Base-by-base conservation (phyloP, 2,888 invertebrate genomes). In the Doris montereyensis region DNA sequence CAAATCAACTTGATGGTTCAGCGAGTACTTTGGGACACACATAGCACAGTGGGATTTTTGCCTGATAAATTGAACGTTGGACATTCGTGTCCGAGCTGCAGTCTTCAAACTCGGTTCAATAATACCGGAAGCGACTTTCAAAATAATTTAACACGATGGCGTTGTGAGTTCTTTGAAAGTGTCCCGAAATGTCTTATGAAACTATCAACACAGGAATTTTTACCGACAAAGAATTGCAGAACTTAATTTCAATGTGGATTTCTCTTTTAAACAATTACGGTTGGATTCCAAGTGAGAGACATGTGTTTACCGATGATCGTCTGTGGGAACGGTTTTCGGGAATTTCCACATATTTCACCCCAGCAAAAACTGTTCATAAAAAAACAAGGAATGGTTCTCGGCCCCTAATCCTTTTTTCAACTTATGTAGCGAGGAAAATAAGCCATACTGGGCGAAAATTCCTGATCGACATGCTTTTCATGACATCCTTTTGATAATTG, bases 401-500 rank as follows among this genome's bases (percentile, higher is more conserved):
- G 2, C 72, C 72, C 2, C 32, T 1, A 8, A 74, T 30, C 57
- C 24, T 24, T n/a, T 74, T 74, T 60, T 28, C 17, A 58, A 57
- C 17, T 1, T 74, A 17, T 74, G 74, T 32, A 28, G 17, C 26
- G 30, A 13, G 1, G 13, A 57, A 26, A 58, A 74, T 32, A 57
- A 28, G 30, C 13, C 8, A 8, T 74, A 74, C 30, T 1, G 4
- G 5, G 26, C 74, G 3, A 13, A 28, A 10, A 74, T 74, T 58
- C 74, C 74, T 26, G 1, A 4, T 30, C 8, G 21, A 58, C 60
- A 74, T 58, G 58, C 60, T 1, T 52, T 76, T 24, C 5, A 21
- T 13, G 68, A 79, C 62, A 79, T 79, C 34, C 41, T 76, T 17
- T 35, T 79, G 17, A 35, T 79, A 24, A 35, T 79, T 1, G 60